Percentiles rank a stretch among this genome's conserved stretches.
Evolutionary conservation across 2,797 vertebrate genomes (phyloP).

Genomic region (Oryzias dopingdopingensis): DNA sequence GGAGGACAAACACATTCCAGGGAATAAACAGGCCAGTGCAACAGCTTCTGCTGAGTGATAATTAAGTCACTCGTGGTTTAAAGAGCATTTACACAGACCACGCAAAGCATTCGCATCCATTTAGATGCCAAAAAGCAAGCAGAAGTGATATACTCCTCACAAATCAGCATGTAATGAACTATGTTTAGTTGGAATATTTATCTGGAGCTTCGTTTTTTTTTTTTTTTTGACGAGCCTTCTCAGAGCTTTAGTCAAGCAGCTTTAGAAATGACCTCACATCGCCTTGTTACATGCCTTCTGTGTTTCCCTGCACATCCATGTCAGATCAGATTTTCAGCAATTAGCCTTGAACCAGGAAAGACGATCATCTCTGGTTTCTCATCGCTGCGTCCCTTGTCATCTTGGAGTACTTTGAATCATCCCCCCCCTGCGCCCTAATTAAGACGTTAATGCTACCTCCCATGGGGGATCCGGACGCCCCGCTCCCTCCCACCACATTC

Average conservation of each 20-base stretch:
- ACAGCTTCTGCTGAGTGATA: slow-evolving; percentile 53
- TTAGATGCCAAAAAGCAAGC: neutral
- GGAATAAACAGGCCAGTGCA: slow-evolving; percentile 42
- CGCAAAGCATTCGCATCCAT: neutral
- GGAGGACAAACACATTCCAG: slow-evolving; percentile 63
- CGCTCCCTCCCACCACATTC: slow-evolving; percentile 63
- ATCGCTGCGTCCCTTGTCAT: slow-evolving; percentile 75
- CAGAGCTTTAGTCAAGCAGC: slow-evolving; percentile 52
- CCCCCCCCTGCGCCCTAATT: slow-evolving; percentile 82
- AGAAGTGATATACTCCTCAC: neutral
- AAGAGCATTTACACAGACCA: slow-evolving; percentile 10
- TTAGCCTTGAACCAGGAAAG: slow-evolving; percentile 85
- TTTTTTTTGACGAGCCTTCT: slow-evolving; percentile 26
- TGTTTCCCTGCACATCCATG: slow-evolving; percentile 65
- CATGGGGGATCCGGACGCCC: slow-evolving; percentile 45
- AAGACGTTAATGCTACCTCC: slow-evolving; percentile 80
- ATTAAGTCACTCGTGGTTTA: slow-evolving; percentile 20
- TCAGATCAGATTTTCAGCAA: slow-evolving; percentile 74
- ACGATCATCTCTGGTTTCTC: slow-evolving; percentile 77
- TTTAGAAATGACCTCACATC: slow-evolving; percentile 70
- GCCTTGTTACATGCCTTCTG: slow-evolving; percentile 63
- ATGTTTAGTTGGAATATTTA: slow-evolving; percentile 1
- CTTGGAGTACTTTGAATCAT: slow-evolving; percentile 77
- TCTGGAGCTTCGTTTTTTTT: slow-evolving; percentile 9
- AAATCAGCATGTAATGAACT: neutral